Base-by-base conservation (phyloP, 2,113 vertebrate species). In the Rhodinocichla rosea region DNA sequence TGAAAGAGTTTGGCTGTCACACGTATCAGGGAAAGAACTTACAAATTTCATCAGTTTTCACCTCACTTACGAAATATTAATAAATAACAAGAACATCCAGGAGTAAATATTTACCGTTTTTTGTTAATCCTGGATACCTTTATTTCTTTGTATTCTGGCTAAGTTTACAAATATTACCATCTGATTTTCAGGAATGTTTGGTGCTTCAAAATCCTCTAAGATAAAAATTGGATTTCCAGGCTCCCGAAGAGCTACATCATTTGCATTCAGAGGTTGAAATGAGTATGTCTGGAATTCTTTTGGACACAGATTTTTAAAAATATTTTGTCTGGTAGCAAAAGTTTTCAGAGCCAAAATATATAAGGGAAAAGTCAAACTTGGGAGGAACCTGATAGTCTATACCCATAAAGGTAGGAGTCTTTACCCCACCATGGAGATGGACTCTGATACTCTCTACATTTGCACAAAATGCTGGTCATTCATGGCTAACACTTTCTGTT, bases 391-490 rank as follows among this genome's bases (percentile, higher is more conserved):
- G 9, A 53, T 10, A 18, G 10, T 83, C 6, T 55, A 2, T 35
- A 57, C 2, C 7, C 22, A 7, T 37, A 71, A 56, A 71, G 2
- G 14, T 35, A 39, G 15, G 39, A 22, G 52, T 53, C 52, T 30
- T 30, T 32, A 57, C 3, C 1, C 3, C 11, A 40, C 4, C 0
- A 0, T 18, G 23, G 20, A 42, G 19, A 39, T 16, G 23, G 32
- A 28, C 11, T 49, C 57, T 40, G 16, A 30, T 69, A 13, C 19
- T 85, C 17, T 40, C 17, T 35, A 16, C 10, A 56, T 59, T 77
- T 56, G 24, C 50, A 75, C 20, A 85, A 92, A 95, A 85, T 33
- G 1, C 21, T 81, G 24, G 13, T 32, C 50, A 35, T 45, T 35
- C 17, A 73, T 4, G 20, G 16, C 3, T 26, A 33, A 35, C 35